A percentile compares a stretch with the other conserved stretches of the same genome.
phyloP scores from a whole-genome alignment of 2,797 vertebrate species.

The Enteromius mattozi region DNA sequence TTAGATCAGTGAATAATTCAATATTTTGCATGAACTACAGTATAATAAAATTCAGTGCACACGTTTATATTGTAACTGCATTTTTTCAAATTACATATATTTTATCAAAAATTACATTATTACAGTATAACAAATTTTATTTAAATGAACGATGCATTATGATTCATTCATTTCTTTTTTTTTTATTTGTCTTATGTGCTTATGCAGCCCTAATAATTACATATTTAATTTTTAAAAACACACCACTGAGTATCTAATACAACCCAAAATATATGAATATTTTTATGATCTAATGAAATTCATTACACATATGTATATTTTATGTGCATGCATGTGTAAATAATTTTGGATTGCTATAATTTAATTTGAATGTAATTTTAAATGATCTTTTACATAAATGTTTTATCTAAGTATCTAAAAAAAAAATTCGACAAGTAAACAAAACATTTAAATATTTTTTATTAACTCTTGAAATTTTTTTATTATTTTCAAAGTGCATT shows the following conservation, averaged over 20 bases:
- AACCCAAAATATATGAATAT: not conserved
- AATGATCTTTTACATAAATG: not conserved
- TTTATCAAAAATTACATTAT: not conserved
- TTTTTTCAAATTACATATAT: not conserved
- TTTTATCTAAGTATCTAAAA: not conserved
- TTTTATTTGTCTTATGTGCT: not conserved
- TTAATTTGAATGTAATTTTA: not conserved
- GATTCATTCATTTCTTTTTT: not conserved
- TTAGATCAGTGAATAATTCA: not conserved
- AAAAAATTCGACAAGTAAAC: not conserved
- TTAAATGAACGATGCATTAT: not conserved
- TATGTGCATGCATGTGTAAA: not conserved
- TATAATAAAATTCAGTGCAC: not conserved
- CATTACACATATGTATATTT: not conserved
- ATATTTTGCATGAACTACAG: not conserved
- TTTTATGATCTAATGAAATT: not conserved
- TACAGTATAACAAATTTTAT: not conserved
- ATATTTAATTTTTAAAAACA: not conserved
- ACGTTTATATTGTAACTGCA: not conserved
- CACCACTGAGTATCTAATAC: not conserved
- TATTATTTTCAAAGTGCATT: not conserved
- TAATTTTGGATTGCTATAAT: not conserved
- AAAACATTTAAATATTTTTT: not conserved
- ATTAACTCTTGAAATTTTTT: not conserved
- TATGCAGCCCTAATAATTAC: not conserved